Percentiles rank a stretch among this genome's conserved stretches.
phyloP scores from a whole-genome alignment of 2,113 vertebrate genomes.

The Pelmatolapia mariae region DNA sequence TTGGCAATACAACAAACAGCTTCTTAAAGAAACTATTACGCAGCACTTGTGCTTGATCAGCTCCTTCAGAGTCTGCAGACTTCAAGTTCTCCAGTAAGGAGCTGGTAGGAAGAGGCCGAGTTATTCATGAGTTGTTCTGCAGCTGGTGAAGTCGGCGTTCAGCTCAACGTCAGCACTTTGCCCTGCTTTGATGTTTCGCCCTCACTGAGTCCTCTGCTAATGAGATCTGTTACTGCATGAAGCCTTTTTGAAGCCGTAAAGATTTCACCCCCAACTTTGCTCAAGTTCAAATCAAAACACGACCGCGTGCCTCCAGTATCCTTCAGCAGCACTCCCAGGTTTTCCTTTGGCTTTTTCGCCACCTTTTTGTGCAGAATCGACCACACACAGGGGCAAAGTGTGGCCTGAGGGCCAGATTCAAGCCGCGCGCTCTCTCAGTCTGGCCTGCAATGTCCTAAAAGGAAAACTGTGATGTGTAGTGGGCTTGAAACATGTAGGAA shows the following conservation, averaged over 20 bases:
- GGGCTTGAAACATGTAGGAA: neutral
- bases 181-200: neutral
- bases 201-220: neutral
- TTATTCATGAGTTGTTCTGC: neutral
- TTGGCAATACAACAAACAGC: neutral
- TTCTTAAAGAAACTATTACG: neutral
- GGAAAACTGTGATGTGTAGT: neutral
- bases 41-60: neutral
- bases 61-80: neutral
- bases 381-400: neutral
- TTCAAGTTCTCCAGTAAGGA: neutral
- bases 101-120: neutral
- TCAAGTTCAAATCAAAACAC: neutral
- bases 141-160: neutral
- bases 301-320: neutral
- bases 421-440: accelerated
- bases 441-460: neutral
- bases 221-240: neutral
- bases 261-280: neutral
- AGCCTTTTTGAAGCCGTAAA: neutral
- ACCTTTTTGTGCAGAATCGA: neutral
- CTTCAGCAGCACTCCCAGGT: accelerated
- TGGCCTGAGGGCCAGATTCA: neutral
- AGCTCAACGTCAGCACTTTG: neutral
- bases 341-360: accelerated